Conservation (phyloP, 2,888 invertebrate genomes). For the Julus scanicus region DNA sequence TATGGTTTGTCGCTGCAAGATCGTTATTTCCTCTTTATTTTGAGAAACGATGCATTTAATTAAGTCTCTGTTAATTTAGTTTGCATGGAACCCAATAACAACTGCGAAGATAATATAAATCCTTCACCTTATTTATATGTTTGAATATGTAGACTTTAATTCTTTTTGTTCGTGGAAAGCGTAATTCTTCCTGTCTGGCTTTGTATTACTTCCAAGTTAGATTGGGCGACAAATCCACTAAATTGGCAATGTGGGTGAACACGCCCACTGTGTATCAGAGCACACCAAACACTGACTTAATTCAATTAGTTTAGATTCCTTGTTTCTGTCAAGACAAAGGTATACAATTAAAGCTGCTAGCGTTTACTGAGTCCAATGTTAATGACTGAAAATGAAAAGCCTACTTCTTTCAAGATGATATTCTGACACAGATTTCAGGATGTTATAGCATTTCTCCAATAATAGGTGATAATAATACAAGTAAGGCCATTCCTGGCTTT, state of each 20-base stretch:
- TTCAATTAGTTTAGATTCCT: too few species aligned
- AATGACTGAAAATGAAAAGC: too few species aligned
- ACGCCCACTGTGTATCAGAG: too few species aligned
- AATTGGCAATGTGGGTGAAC: background rate
- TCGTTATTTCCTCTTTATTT: background rate
- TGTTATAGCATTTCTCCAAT: too few species aligned
- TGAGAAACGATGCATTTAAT: background rate
- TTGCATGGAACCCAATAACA: background rate
- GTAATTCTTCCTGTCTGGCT: background rate
- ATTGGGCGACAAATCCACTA: background rate
- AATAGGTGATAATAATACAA: too few species aligned
- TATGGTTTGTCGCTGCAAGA: background rate
- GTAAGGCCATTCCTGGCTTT: too few species aligned
- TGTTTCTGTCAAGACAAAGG: too few species aligned
- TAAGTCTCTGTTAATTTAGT: background rate
- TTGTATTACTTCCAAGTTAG: background rate
- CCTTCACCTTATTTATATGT: background rate
- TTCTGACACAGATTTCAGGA: too few species aligned
- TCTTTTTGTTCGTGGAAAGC: background rate
- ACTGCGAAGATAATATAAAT: background rate
- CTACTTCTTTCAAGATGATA: too few species aligned
- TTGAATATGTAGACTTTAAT: constrained; percentile 8
- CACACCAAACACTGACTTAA: too few species aligned
- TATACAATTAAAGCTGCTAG: too few species aligned
- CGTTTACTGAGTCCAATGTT: too few species aligned